phyloP scores from a whole-genome alignment of 2,113 vertebrate genomes.

The Vulpes ferrilata region DNA sequence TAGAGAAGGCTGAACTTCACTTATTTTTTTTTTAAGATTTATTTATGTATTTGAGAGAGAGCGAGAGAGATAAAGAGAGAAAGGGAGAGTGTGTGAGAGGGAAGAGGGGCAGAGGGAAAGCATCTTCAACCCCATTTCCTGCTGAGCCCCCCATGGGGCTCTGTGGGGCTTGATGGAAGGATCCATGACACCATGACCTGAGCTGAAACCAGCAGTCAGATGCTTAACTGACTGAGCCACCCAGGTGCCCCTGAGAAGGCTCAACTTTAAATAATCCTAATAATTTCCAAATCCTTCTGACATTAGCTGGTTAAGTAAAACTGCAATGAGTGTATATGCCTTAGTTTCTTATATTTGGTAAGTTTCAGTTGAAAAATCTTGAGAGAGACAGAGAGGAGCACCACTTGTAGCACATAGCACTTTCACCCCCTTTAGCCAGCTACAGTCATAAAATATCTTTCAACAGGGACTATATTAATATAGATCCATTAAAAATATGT shows the following conservation, averaged over 20 bases:
- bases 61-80: not conserved
- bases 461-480: not conserved
- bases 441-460: not conserved
- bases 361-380: slow-evolving; percentile 60
- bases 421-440: not conserved
- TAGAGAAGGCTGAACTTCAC: slow-evolving; percentile 76
- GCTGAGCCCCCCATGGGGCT: not conserved
- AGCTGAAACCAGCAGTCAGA: not conserved
- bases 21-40: not conserved
- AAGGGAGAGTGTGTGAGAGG: not conserved
- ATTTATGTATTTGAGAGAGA: not conserved
- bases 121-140: not conserved
- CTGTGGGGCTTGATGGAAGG: not conserved
- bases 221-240: not conserved
- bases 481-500: not conserved
- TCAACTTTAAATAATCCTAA: slow-evolving; percentile 75
- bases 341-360: slow-evolving; percentile 57
- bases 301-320: not conserved
- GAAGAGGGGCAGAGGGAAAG: not conserved
- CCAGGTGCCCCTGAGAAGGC: slow-evolving; percentile 51
- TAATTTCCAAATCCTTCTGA: slow-evolving; percentile 75
- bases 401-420: not conserved
- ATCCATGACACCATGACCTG: not conserved
- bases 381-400: not conserved
- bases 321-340: slow-evolving; percentile 19